These are phyloP conservation scores for Rhopalosiphum padi DNA, from an alignment of 1,140 invertebrate species.

Conservation along the genomic window DNA sequence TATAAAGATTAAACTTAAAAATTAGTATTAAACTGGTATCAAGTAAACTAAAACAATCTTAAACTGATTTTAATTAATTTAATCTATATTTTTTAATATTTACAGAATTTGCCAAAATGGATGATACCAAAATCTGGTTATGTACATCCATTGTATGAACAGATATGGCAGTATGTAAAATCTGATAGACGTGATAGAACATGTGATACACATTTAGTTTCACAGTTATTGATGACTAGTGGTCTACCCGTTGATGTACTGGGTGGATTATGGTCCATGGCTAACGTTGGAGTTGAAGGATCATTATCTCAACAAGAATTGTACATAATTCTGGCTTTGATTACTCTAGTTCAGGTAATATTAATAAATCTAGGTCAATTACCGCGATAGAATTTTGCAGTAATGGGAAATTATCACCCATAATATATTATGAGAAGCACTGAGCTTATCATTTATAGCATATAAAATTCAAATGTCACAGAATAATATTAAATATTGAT, in stretches of 20 bases:
- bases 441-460: too few species aligned
- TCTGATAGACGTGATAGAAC: constrained; percentile 63
- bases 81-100: not conserved
- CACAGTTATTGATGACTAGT: constrained; percentile 70
- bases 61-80: not conserved
- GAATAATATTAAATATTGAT: too few species aligned
- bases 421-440: not conserved
- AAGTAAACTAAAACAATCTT: not conserved
- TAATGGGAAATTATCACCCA: not conserved
- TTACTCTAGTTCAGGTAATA: constrained; percentile 70
- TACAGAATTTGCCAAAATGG: constrained; percentile 64
- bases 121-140: constrained; percentile 65
- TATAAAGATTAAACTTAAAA: not conserved
- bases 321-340: constrained; percentile 69
- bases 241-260: constrained; percentile 69
- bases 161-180: constrained; percentile 65
- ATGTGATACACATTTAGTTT: constrained; percentile 70
- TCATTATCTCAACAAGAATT: constrained; percentile 70
- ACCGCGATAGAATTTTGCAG: not conserved
- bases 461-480: not conserved
- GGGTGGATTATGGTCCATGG: constrained; percentile 72
- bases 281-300: constrained; percentile 70
- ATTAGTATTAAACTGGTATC: not conserved
- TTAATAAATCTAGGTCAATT: not conserved
- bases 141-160: constrained; percentile 66